phyloP scores from a whole-genome alignment of 2,888 invertebrate genomes.

The Belgica antarctica region DNA sequence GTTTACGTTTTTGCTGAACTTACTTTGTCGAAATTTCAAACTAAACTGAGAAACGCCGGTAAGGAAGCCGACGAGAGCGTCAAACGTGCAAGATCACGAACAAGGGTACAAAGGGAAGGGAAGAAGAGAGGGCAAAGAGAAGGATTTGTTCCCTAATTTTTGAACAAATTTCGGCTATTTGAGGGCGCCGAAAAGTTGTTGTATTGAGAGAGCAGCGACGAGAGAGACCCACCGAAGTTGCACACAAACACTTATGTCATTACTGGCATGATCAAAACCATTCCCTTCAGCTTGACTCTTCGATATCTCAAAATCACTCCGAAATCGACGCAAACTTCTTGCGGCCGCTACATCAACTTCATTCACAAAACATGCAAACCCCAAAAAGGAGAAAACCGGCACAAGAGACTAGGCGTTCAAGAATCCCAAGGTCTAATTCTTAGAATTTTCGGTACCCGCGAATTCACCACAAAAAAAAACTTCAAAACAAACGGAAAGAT shows the following conservation, averaged over 20 bases:
- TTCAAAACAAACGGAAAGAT: not conserved
- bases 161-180: not conserved
- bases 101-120: not conserved
- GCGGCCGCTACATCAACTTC: too few species aligned
- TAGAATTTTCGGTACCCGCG: constrained; percentile 9
- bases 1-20: constrained; percentile 14
- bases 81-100: too few species aligned
- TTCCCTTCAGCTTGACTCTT: not conserved
- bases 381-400: not conserved
- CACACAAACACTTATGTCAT: not conserved
- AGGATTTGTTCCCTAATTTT: constrained; percentile 1
- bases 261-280: too few species aligned
- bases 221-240: not conserved
- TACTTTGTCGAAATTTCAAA: constrained; percentile 42
- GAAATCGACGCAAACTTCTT: too few species aligned
- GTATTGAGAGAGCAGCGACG: not conserved
- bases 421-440: constrained; percentile 6
- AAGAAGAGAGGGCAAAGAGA: constrained; percentile 14
- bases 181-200: constrained; percentile 6
- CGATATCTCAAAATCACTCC: too few species aligned
- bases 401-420: not conserved
- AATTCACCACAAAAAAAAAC: too few species aligned
- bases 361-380: constrained; percentile 10
- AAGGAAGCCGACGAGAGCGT: constrained; percentile 5
- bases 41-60: constrained; percentile 35